Percentiles rank a stretch among this genome's conserved stretches.
These are phyloP conservation scores for Cyanistes caeruleus DNA, from an alignment of 2,113 vertebrate species.

Conservation along the genomic window DNA sequence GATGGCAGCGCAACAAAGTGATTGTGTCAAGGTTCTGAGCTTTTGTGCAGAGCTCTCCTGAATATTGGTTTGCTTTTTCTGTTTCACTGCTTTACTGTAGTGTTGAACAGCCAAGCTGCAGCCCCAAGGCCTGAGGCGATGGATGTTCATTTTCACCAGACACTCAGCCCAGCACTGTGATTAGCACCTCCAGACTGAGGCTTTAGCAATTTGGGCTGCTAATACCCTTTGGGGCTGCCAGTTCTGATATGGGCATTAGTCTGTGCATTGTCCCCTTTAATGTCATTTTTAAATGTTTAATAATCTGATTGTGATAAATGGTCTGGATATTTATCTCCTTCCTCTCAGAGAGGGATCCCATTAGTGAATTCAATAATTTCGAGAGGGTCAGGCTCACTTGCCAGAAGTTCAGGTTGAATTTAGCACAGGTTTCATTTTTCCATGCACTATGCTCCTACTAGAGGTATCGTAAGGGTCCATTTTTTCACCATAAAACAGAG, in stretches of 20 bases:
- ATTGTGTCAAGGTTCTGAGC: neutral
- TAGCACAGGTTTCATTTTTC: neutral
- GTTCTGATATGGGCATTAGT: neutral
- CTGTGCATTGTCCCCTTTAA: neutral
- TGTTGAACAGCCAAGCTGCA: neutral
- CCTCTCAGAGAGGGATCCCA: neutral
- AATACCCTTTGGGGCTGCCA: neutral
- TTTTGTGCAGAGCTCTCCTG: neutral
- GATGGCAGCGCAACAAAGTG: neutral
- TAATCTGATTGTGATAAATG: constrained; percentile 35
- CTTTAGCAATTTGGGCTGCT: neutral
- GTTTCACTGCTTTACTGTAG: neutral
- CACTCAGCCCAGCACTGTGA: neutral
- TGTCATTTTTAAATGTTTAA: constrained; percentile 42
- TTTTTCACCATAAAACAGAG: neutral
- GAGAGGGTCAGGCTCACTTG: neutral
- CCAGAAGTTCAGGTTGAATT: neutral
- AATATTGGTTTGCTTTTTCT: neutral
- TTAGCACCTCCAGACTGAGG: neutral
- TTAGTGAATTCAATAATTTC: constrained; percentile 27
- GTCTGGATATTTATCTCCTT: constrained; percentile 24
- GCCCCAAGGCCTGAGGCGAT: neutral
- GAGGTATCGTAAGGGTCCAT: neutral
- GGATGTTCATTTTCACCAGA: neutral
- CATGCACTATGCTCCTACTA: neutral